Percentiles rank a stretch among this genome's conserved stretches.
phyloP scores from a whole-genome alignment of 2,113 vertebrate species.

The Antechinus flavipes region DNA sequence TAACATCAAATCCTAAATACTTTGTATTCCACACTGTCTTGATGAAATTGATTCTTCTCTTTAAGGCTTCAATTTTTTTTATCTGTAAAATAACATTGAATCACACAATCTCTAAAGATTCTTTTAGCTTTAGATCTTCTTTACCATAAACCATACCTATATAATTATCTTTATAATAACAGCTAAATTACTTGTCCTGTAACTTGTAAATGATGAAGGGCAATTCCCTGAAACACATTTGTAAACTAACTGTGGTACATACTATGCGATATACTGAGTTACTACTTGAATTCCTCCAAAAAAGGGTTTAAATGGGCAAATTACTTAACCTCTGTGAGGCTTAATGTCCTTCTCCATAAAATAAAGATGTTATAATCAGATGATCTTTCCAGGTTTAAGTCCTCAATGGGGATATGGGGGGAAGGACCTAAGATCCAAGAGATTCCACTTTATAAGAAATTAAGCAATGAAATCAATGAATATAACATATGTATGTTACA shows the following conservation, averaged over 20 bases:
- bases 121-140: background rate
- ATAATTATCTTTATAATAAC: background rate
- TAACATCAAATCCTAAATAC: background rate
- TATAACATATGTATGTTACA: background rate
- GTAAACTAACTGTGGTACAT: background rate
- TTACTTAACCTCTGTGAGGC: background rate
- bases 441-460: background rate
- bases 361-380: background rate
- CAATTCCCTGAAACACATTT: background rate
- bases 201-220: background rate
- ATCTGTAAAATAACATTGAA: background rate
- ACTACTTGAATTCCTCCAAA: background rate
- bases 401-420: too few relatives aligned
- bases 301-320: background rate
- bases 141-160: background rate
- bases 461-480: background rate
- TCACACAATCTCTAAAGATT: background rate
- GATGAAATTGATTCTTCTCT: background rate
- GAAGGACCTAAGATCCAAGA: background rate
- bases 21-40: background rate
- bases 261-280: background rate
- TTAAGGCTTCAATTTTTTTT: background rate
- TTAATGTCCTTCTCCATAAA: background rate
- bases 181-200: background rate
- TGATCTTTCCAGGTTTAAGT: background rate